Evolutionary conservation across 1,140 invertebrate genomes (phyloP).

Genomic region (Macrotrachela quadricornifera): DNA sequence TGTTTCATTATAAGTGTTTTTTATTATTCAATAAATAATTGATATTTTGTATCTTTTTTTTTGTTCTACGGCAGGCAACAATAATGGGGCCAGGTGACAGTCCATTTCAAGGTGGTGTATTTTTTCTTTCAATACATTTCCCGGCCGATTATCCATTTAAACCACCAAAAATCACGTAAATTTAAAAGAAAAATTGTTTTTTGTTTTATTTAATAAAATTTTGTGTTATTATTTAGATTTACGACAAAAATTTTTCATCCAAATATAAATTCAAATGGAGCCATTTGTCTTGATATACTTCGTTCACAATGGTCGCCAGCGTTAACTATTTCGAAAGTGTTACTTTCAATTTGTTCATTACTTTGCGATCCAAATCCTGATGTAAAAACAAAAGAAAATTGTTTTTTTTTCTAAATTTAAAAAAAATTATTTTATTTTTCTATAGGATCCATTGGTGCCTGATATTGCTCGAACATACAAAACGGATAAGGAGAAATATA

Average conservation of each 20-base stretch:
- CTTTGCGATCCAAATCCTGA: conserved; percentile 97
- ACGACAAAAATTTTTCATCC: conserved; percentile 99
- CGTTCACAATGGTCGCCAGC: conserved; percentile 96
- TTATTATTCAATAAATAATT: neutral
- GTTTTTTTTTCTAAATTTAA: too few species aligned
- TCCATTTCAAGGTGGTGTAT: conserved; percentile 94
- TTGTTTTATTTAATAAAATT: neutral
- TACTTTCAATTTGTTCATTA: conserved; percentile 95
- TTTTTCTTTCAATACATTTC: conserved; percentile 98
- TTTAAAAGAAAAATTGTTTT: neutral
- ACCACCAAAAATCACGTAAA: conserved; percentile 60
- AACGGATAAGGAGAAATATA: conserved; percentile 47
- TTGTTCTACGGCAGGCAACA: conserved; percentile 10
- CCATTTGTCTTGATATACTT: conserved; percentile 96
- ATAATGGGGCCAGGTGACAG: conserved; percentile 41
- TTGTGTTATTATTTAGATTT: conserved; percentile 57
- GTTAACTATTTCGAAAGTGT: conserved; percentile 96
- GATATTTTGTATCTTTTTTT: neutral
- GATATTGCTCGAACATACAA: conserved; percentile 99
- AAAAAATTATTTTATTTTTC: too few species aligned
- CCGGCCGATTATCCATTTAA: conserved; percentile 99
- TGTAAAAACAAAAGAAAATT: conserved; percentile 21
- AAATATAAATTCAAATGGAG: conserved; percentile 99
- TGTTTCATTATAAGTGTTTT: conserved; percentile 9
- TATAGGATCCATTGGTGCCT: conserved; percentile 81